phyloP scores from a whole-genome alignment of 2,888 invertebrate genomes.

The Drosophila kambysellisi region DNA sequence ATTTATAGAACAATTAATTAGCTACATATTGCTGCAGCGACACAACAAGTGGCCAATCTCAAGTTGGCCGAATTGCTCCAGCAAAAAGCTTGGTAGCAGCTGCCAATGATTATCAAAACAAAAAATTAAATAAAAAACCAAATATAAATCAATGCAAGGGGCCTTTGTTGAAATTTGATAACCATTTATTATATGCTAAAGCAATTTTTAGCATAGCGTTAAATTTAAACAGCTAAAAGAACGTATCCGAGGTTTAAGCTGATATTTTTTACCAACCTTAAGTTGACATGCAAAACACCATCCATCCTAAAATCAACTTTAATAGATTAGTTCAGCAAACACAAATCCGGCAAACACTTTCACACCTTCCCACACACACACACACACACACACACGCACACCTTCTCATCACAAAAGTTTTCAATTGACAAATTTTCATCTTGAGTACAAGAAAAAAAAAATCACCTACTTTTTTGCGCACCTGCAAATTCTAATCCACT shows the following conservation, averaged over 20 bases:
- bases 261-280: not conserved
- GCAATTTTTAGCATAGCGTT: not conserved
- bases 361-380: constrained; percentile 2
- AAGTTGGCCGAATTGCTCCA: not conserved
- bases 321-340: constrained; percentile 36
- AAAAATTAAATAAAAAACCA: too few relatives aligned
- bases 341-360: constrained; percentile 22
- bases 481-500: constrained; percentile 75
- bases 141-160: not conserved
- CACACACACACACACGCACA: constrained; percentile 10
- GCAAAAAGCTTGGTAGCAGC: not conserved
- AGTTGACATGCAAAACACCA: not conserved
- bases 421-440: constrained; percentile 74
- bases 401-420: constrained; percentile 57
- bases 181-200: not conserved
- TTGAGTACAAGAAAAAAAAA: constrained; percentile 19
- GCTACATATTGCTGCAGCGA: constrained; percentile 25
- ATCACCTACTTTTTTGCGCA: constrained; percentile 42
- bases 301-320: not conserved
- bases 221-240: not conserved
- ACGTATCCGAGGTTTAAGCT: not conserved
- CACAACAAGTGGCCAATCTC: not conserved
- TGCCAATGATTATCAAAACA: not conserved
- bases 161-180: not conserved
- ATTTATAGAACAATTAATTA: constrained; percentile 66